These are phyloP conservation scores for Hydrozoanthus tunicans DNA, from an alignment of 64 coral and sea anemone genomes.

Conservation along the genomic window DNA sequence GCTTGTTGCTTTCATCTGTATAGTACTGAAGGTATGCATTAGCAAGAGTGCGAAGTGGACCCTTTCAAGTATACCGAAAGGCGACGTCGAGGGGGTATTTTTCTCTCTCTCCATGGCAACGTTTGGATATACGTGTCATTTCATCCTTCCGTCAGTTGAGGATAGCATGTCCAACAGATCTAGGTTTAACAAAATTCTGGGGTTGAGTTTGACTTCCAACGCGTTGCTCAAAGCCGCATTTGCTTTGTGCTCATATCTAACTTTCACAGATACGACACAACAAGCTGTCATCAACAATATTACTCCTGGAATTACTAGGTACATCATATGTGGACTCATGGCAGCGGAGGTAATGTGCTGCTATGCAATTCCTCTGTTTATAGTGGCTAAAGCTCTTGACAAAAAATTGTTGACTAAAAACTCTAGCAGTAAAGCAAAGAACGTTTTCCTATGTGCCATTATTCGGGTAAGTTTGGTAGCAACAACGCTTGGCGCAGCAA, in stretches of 20 bases:
- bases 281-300: constrained; percentile 59
- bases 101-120: constrained; percentile 39
- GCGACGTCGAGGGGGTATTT: constrained; percentile 38
- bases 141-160: constrained; percentile 34
- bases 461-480: constrained; percentile 26
- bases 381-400: constrained; percentile 39
- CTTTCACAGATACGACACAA: constrained; percentile 14
- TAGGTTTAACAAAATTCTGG: constrained; percentile 46
- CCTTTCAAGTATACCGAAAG: constrained; percentile 16
- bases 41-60: constrained; percentile 9
- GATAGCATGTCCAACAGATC: constrained; percentile 46
- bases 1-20: constrained; percentile 21
- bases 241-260: constrained; percentile 43
- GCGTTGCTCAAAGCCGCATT: constrained; percentile 39
- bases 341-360: constrained; percentile 44
- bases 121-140: constrained; percentile 49
- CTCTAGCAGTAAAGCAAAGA: constrained; percentile 13
- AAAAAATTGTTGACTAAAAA: constrained; percentile 1
- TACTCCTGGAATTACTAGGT: constrained; percentile 22
- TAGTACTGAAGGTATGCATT: constrained; percentile 21
- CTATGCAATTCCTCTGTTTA: constrained; percentile 36
- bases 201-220: constrained; percentile 38
- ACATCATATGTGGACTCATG: constrained; percentile 44
- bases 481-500: not conserved
- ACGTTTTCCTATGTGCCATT: not conserved